Evolutionary conservation across 2,797 vertebrate species (phyloP), one percentile per base, ranked within the genome.

Genomic region (Jordanella pulchra): DNA sequence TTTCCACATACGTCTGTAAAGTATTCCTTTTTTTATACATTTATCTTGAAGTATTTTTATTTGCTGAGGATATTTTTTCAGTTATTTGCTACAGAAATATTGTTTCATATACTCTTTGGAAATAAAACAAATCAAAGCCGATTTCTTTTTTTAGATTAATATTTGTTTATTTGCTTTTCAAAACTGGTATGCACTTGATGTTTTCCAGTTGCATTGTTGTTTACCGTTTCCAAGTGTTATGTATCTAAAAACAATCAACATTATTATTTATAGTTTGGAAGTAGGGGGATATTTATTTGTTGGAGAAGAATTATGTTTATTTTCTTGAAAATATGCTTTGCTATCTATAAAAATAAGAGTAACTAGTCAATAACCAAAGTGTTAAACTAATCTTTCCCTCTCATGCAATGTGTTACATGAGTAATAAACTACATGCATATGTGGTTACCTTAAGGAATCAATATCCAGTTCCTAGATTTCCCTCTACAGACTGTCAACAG

Each of bases 401-500:
- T 44, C 18, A 27, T 28, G 54, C 51, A 13, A 32, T 55, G 45
- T 48, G 55, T 42, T n/a, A 51, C 65, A 66, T 13, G 5, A 28
- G 17, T 1, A 28, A 35, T 7, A n/a, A 58, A 23, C 14, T n/a
- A 4, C 47, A n/a, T 15, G 10, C 21, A 23, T 27, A 10, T 55
- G 18, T 65, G 14, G 2, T 14, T 39, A 30, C 30, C 42, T 42
- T 44, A 9, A 51, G 13, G 17, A 25, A 28, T 53, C 63, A 66
- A 73, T 83, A 86, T 71, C 70, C 79, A 79, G 76, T 51, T 66
- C 44, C 63, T 44, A 42, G 58, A 6, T 18, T 76, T 68, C 60
- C 51, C 21, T n/a, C 45, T 69, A n/a, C 74, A 23, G 56, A 50
- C 75, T 67, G 45, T 35, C 80, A 77, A 73, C 35, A 39, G 5